Conservation (phyloP, 1,140 invertebrate genomes). For the Cephus cinctus region DNA sequence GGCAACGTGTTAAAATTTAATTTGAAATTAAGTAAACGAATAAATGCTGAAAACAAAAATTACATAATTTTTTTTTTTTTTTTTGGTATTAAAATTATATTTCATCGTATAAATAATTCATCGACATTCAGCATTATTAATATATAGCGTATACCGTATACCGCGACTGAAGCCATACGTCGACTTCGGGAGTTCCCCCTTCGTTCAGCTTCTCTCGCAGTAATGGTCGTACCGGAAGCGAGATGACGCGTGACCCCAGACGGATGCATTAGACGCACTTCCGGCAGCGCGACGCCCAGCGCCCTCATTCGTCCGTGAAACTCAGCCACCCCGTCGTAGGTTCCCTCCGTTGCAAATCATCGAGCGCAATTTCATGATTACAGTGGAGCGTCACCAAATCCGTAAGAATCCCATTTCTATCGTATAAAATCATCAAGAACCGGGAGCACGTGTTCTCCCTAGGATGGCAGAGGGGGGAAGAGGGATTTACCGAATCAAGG, state of each 20-base stretch:
- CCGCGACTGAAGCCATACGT: no score
- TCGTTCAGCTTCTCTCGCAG: slow-evolving; percentile 41
- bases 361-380: slow-evolving; percentile 23
- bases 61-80: neutral
- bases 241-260: slow-evolving; percentile 55
- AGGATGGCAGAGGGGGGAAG: neutral
- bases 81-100: no score
- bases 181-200: slow-evolving; percentile 27
- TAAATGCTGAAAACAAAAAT: no score
- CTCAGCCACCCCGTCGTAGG: slow-evolving; percentile 27
- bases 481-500: neutral
- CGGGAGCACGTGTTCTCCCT: neutral
- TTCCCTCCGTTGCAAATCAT: slow-evolving; percentile 36
- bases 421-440: no score
- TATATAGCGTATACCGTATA: neutral
- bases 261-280: slow-evolving; percentile 59
- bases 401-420: no score
- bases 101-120: neutral
- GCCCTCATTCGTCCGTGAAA: slow-evolving; percentile 36
- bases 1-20: neutral
- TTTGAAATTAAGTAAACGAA: no score
- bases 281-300: slow-evolving; percentile 49
- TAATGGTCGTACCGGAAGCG: slow-evolving; percentile 53
- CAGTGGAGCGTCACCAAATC: no score
- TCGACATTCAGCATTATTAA: neutral